A percentile compares a stretch with the other conserved stretches of the same genome.
Conservation (phyloP, 1,140 invertebrate genomes). For the Sitobion miscanthi region DNA sequence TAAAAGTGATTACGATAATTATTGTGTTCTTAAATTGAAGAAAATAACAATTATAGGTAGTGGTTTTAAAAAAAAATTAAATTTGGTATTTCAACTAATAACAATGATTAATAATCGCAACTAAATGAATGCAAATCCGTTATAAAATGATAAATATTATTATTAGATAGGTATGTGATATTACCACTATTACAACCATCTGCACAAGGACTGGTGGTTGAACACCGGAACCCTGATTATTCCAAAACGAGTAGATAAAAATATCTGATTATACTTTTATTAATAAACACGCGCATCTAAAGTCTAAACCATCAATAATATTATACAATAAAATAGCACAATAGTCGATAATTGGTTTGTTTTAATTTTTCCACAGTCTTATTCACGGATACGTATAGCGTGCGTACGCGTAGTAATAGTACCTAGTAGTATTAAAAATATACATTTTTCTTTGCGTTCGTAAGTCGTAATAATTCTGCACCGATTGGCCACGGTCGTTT, state of each 20-base stretch:
- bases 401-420: not conserved
- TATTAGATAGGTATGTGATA: not conserved
- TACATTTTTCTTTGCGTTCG: not conserved
- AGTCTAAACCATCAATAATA: too few species aligned
- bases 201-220: not conserved
- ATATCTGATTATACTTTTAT: too few species aligned
- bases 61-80: not conserved
- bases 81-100: not conserved
- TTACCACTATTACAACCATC: not conserved
- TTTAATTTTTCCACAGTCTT: not conserved
- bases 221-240: not conserved
- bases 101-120: not conserved
- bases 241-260: not conserved
- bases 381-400: too few species aligned
- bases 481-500: constrained; percentile 1
- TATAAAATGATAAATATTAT: not conserved
- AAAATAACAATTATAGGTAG: not conserved
- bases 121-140: not conserved
- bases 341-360: not conserved
- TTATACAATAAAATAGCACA: too few species aligned
- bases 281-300: too few species aligned
- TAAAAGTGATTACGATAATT: not conserved
- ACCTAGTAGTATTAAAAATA: not conserved
- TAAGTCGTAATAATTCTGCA: not conserved
- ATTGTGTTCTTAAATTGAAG: not conserved